Evolutionary conservation across 2,797 vertebrate species (phyloP), one percentile per base, ranked within the genome.

Genomic region (Notamacropus eugenii): DNA sequence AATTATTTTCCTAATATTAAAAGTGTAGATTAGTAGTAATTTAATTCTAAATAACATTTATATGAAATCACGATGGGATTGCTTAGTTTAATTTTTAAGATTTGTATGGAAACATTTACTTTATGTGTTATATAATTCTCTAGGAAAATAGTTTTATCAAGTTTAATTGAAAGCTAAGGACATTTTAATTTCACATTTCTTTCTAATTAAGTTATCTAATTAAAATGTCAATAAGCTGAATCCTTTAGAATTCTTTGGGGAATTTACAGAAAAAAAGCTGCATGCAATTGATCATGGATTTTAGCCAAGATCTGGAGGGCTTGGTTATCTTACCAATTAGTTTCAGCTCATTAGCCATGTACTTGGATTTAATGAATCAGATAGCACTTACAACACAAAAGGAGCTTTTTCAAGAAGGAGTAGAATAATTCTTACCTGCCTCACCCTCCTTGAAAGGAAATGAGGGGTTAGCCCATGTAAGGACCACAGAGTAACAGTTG

Each of bases 171-270:
- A 96, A 93, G 55, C 24, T 82, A 92, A 67, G 40, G 50, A 14
- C 34, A 91, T 40, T 95, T 94, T n/a, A 92, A 90, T 92, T 92
- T 82, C 19, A 96, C 29, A 93, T 56, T 91, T 94, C 40, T 93
- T 92, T 94, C n/a, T 96, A 92, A 94, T 40, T 92, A 90, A 95
- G 31, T 92, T 95, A 93, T 91, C 94, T 96, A 97, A 95, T 91
- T 94, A 92, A 54, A 13, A 94, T 10, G 13, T 62, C 34, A 95
- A 52, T 91, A 91, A 95, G 31, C 90, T 92, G 94, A 95, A 91
- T 34, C 22, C 22, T 74, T 91, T n/a, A 94, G 24, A 97, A 94
- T 92, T 96, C 50, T 94, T 93, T 58, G 58, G 54, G 57, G 34
- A 95, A 92, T 55, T 96, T 62, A 34, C 52, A 95, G 34, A 40